phyloP scores from a whole-genome alignment of 2,797 vertebrate species.

The Lepus oiostolus region DNA sequence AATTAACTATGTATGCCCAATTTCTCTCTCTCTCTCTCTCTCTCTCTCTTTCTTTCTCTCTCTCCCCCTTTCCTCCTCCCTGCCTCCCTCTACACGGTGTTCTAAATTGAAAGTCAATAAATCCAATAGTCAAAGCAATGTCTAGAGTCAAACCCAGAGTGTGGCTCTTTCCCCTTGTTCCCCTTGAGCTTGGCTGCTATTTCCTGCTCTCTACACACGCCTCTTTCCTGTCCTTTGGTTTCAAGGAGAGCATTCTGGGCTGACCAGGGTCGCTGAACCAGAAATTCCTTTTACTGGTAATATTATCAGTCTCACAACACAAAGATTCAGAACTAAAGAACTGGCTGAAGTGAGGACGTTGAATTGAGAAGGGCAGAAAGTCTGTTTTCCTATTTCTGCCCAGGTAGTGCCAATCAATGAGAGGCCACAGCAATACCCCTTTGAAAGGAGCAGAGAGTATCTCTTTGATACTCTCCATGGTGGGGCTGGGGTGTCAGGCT shows the following conservation, averaged over 20 bases:
- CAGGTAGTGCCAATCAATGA: slow-evolving; percentile 82
- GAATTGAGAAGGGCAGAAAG: slow-evolving; percentile 71
- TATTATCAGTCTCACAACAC: slow-evolving; percentile 11
- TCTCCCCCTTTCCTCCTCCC: neutral
- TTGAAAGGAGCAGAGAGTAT: slow-evolving; percentile 82
- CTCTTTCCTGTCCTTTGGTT: slow-evolving; percentile 46
- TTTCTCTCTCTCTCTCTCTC: neutral
- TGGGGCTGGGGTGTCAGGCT: slow-evolving; percentile 82
- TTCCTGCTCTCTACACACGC: slow-evolving; percentile 20
- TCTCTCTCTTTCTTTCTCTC: neutral
- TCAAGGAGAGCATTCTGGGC: slow-evolving; percentile 22
- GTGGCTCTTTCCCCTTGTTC: slow-evolving; percentile 19
- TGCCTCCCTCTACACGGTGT: neutral
- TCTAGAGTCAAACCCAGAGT: slow-evolving; percentile 47
- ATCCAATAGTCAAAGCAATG: slow-evolving; percentile 61
- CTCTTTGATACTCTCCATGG: slow-evolving; percentile 82
- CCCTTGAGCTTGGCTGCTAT: slow-evolving; percentile 34
- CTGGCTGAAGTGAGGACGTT: slow-evolving; percentile 46
- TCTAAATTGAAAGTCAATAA: slow-evolving; percentile 71
- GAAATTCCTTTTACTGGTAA: slow-evolving; percentile 53
- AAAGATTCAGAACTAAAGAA: slow-evolving; percentile 62
- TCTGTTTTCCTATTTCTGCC: slow-evolving; percentile 71
- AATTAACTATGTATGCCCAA: slow-evolving; percentile 38
- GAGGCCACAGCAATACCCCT: slow-evolving; percentile 77
- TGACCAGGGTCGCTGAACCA: slow-evolving; percentile 21